Evolutionary conservation across 2,797 vertebrate species (phyloP).

Genomic region (Ambastaia sidthimunki): DNA sequence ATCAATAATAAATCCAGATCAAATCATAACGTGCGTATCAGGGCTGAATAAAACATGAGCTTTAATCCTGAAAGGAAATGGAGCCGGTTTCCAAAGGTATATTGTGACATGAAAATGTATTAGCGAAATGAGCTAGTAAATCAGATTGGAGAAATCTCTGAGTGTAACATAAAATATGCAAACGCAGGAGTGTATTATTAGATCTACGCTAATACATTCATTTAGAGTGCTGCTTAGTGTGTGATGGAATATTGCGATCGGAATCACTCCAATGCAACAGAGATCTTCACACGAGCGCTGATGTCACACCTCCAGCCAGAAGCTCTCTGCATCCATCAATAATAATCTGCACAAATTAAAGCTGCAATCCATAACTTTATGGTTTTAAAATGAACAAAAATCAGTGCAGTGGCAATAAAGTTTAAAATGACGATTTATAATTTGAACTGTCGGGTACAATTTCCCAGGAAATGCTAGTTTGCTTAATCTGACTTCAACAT

Average conservation of each 20-base stretch:
- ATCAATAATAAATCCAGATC: conserved; percentile 59
- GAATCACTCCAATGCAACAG: conserved; percentile 20
- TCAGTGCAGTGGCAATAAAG: too few relatives aligned
- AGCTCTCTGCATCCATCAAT: conserved; percentile 24
- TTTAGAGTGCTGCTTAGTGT: conserved; percentile 50
- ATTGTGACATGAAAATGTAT: conserved; percentile 63
- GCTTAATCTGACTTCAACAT: too few relatives aligned
- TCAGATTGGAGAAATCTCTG: conserved; percentile 61
- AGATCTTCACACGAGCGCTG: conserved; percentile 25
- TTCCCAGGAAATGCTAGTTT: too few relatives aligned
- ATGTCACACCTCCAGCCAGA: neutral
- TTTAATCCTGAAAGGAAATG: conserved; percentile 64
- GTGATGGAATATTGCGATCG: conserved; percentile 44
- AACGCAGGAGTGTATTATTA: conserved; percentile 62
- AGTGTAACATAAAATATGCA: conserved; percentile 65
- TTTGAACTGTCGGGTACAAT: too few relatives aligned
- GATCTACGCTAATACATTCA: conserved; percentile 57
- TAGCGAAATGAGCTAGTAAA: conserved; percentile 63
- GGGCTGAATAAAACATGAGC: conserved; percentile 56
- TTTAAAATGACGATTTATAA: too few relatives aligned
- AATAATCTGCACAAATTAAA: neutral
- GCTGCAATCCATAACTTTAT: too few relatives aligned
- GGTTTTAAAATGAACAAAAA: too few relatives aligned
- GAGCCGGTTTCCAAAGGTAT: conserved; percentile 62
- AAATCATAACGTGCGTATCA: conserved; percentile 58